Percentiles rank a stretch among this genome's conserved stretches.
These are phyloP conservation scores for Thinocorus orbignyianus DNA, from an alignment of 2,113 vertebrate genomes.

Conservation along the genomic window DNA sequence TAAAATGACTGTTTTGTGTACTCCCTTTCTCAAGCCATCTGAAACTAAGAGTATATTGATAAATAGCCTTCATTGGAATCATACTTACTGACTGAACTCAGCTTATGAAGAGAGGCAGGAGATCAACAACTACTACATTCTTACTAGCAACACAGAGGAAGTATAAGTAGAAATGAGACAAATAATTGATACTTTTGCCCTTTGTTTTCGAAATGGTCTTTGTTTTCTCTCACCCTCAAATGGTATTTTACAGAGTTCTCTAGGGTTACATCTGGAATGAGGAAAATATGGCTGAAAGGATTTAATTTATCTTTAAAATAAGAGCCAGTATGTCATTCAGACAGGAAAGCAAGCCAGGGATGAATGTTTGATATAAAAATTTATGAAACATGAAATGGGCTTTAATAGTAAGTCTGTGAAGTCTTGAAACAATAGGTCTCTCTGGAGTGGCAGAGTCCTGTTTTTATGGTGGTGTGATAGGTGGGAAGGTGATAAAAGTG, in stretches of 20 bases:
- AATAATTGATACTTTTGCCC: neutral
- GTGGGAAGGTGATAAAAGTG: neutral
- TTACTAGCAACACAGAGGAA: neutral
- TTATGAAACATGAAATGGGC: slow-evolving; percentile 66
- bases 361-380: slow-evolving; percentile 55
- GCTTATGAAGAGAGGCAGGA: neutral
- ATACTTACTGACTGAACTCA: neutral
- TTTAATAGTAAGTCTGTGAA: slow-evolving; percentile 3
- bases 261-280: neutral
- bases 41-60: neutral
- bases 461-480: slow-evolving; percentile 13
- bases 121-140: neutral
- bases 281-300: neutral
- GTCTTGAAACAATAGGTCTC: neutral
- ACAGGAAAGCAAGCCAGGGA: slow-evolving; percentile 21
- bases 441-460: neutral
- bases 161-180: neutral
- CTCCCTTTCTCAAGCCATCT: neutral
- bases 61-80: neutral
- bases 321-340: neutral
- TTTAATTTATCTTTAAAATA: slow-evolving; percentile 17
- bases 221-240: neutral
- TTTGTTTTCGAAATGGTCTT: neutral
- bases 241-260: neutral
- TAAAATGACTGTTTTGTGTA: neutral